Base-by-base conservation (phyloP, 2,797 vertebrate species). In the Anableps anableps region DNA sequence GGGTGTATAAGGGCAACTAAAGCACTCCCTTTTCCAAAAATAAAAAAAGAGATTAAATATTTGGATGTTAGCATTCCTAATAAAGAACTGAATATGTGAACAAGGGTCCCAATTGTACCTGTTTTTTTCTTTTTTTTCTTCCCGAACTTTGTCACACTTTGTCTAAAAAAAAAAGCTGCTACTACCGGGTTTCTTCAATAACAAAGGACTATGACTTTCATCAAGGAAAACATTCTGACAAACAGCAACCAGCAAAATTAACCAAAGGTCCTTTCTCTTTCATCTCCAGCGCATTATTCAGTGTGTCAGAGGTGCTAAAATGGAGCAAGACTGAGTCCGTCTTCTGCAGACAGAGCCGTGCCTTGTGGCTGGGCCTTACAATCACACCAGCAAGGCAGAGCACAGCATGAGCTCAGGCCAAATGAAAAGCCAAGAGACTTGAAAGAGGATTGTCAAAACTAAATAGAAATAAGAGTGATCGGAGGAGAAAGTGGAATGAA, bases 371-470 rank as follows among this genome's bases (percentile, higher is more conserved):
- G 53, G 45, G 76, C 74, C 47, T 72, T 78, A 82, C 85, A 89
- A 92, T 89, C 88, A 85, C 80, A 77, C 13, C 2, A 75, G 76
- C 72, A 45, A 64, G 68, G 50, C 79, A 34, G 13, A 73, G 73
- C 76, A 26, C 88, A 73, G 84, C 78, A 53, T 85, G 86, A 89
- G 85, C 84, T 84, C 50, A 5, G 6, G 74, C 75, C 80, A 76
- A 89, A 88, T 78, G 80, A 86, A 89, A 83, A 79, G 74, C 70
- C 53, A 50, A 19, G 75, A 85, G 74, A 84, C 85, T 88, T 89
- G 88, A 86, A 90, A 90, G 85, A 6, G 62, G 72, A 84, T 26
- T 80, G 72, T 79, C 70, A 83, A 80, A 80, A 76, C 79, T 34
- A 47, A 62, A 36, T 72, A 77, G 80, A 74, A 80, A 79, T 38